Evolutionary conservation across 2,113 vertebrate species (phyloP).

Genomic region (Albula goreensis): DNA sequence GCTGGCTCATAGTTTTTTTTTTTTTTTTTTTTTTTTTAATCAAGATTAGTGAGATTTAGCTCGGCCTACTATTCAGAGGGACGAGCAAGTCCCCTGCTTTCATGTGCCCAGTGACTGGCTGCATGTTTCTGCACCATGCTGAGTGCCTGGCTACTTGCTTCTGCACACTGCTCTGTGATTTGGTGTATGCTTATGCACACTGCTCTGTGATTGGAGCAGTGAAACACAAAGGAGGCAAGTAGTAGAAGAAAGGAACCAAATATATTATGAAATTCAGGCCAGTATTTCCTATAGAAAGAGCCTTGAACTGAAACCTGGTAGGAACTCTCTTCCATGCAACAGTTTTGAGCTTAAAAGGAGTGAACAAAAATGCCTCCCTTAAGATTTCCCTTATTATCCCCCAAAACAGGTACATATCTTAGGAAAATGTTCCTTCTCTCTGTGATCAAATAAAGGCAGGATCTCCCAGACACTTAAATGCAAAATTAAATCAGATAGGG

Average conservation of each 20-base stretch:
- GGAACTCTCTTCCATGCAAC: too few relatives aligned
- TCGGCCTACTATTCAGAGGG: not conserved
- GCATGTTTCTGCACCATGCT: not conserved
- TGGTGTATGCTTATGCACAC: not conserved
- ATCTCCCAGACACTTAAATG: too few relatives aligned
- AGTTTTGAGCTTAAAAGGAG: too few relatives aligned
- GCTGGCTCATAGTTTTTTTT: not conserved
- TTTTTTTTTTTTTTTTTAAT: not conserved
- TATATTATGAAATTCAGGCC: too few relatives aligned
- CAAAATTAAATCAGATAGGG: too few relatives aligned
- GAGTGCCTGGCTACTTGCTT: not conserved
- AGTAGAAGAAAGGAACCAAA: too few relatives aligned
- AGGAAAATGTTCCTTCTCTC: not conserved
- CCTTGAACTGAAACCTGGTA: too few relatives aligned
- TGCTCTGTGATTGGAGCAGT: not conserved
- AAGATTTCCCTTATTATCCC: too few relatives aligned
- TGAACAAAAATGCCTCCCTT: too few relatives aligned
- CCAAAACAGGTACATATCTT: not conserved
- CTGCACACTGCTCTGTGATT: not conserved
- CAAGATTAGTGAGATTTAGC: not conserved
- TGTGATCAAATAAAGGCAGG: not conserved
- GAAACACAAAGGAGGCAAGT: too few relatives aligned
- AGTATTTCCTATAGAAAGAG: too few relatives aligned
- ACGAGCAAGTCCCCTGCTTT: not conserved
- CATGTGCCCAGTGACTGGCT: not conserved